Base-by-base conservation (phyloP, 2,797 vertebrate genomes). In the Eulemur mongoz region DNA sequence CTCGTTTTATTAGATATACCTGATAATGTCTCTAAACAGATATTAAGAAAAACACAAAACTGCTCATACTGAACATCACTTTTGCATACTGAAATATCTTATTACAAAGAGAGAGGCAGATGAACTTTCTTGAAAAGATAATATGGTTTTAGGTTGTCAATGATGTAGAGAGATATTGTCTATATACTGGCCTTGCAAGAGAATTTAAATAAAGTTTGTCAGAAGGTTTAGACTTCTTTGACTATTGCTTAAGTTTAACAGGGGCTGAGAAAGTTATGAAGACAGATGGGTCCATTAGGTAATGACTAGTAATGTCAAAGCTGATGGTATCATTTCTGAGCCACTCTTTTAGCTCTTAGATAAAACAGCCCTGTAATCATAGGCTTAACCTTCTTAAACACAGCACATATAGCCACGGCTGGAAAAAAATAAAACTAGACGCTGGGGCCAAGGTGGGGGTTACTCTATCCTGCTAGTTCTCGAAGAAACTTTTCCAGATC, bases 401-500 rank as follows among this genome's bases (percentile, higher is more conserved):
- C 35, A 73, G 93, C 43, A 73, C 61, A 79, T 18, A 75, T 15
- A 78, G 57, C 32, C 43, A 90, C 1, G 2, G 25, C 25, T 12
- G 50, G 72, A 76, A 87, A 92, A 91, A 52, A 94, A 22, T 20
- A 15, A 85, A 94, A 95, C 5, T 45, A 91, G 88, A 72, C 81
- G 35, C 73, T 11, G n/a, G 25, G 38, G 27, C 17, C 0, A 4
- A 87, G 35, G 6, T 25, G 20, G 40, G 52, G 52, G 50, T 75
- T 38, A 84, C 54, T 84, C 67, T 30, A 69, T 76, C 25, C 84
- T 72, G 38, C 38, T 86, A 59, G 65, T 70, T 89, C 67, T 32
- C 52, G 73, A 83, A 63, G 48, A 95, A 97, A 98, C 94, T 97
- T 97, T 88, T 90, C 43, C 76, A 88, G 87, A 96, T 70, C 23